Base-by-base conservation (phyloP, 2,113 vertebrate genomes). In the Pollimyrus isidori region DNA sequence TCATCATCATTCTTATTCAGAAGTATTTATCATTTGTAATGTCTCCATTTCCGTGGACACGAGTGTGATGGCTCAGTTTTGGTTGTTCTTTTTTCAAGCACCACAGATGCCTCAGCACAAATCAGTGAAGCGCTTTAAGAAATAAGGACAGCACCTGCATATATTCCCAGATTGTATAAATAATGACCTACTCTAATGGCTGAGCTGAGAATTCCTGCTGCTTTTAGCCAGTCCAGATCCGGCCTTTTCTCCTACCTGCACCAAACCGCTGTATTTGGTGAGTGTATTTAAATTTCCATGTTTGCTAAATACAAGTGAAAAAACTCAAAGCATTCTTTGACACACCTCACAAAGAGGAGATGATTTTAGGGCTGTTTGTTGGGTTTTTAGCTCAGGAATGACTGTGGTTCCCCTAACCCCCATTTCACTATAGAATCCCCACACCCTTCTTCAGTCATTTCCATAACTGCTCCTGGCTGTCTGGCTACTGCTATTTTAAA, bases 391-490 rank as follows among this genome's bases (percentile, higher is more conserved):
- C 90, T 89, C 84, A 89, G 56, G 89, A 90, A 87, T 83, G 89
- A 91, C 19, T 56, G 87, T 23, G 17, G 62, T 92, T 94, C 93
- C 92, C 93, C 93, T 9, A 30, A 4, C 49, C 26, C 85, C 30
- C 49, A 35, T 58, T 69, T 53, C 93, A 93, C 95, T 89, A 45
- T 52, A 30, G 49, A 86, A 35, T 86, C 86, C 86, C 86, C 52
- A 0, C 56, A 62, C 86, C 85, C 50, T 87, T 17, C 85, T 53
- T 35, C 85, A 53, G 93, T 92, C 93, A 96, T 96, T 96, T 96
- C 95, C 96, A 96, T 96, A 96, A 96, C 92, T 62, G 95, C 96
- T 96, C 92, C 94, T 95, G 95, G 96, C 95, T 96, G 94, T 95
- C 95, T 95, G 91, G 93, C 94, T 91, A 90, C 91, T 91, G 90